phyloP scores from a whole-genome alignment of 2,888 invertebrate genomes.

The Drosophila gaucha region DNA sequence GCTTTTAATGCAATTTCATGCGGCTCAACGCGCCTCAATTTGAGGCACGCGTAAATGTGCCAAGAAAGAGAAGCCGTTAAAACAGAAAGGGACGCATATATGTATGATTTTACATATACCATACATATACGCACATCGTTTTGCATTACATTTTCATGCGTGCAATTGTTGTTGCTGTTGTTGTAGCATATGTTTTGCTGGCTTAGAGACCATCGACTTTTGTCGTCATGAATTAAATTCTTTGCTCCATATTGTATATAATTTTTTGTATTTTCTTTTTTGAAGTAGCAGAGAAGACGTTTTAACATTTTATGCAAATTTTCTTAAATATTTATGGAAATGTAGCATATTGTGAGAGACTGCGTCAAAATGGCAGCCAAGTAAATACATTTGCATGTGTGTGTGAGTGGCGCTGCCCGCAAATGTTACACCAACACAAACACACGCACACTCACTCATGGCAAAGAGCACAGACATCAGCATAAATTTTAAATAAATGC shows the following conservation, averaged over 20 bases:
- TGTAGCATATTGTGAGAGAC: constrained; percentile 79
- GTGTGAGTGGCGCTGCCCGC: constrained; percentile 18
- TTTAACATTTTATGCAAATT: constrained; percentile 78
- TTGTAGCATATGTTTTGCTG: constrained; percentile 71
- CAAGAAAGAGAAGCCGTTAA: constrained; percentile 19
- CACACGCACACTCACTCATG: constrained; percentile 32
- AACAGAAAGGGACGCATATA: neutral
- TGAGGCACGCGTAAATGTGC: constrained; percentile 66
- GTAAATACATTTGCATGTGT: constrained; percentile 58
- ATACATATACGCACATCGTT: constrained; percentile 54
- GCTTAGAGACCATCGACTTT: constrained; percentile 74
- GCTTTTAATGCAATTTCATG: constrained; percentile 78
- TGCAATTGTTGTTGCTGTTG: constrained; percentile 24
- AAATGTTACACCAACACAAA: constrained; percentile 4
- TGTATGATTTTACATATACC: neutral
- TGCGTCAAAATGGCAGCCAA: constrained; percentile 74
- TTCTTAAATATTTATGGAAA: constrained; percentile 81
- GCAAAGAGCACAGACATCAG: constrained; percentile 65
- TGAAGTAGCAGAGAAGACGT: constrained; percentile 35
- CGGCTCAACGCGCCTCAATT: constrained; percentile 74
- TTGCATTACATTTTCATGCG: constrained; percentile 64
- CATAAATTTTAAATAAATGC: constrained; percentile 78
- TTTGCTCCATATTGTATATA: constrained; percentile 28
- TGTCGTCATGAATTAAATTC: constrained; percentile 78
- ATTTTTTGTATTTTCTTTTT: constrained; percentile 7